phyloP scores from a whole-genome alignment of 2,113 vertebrate genomes.

The Oryzias curvinotus region DNA sequence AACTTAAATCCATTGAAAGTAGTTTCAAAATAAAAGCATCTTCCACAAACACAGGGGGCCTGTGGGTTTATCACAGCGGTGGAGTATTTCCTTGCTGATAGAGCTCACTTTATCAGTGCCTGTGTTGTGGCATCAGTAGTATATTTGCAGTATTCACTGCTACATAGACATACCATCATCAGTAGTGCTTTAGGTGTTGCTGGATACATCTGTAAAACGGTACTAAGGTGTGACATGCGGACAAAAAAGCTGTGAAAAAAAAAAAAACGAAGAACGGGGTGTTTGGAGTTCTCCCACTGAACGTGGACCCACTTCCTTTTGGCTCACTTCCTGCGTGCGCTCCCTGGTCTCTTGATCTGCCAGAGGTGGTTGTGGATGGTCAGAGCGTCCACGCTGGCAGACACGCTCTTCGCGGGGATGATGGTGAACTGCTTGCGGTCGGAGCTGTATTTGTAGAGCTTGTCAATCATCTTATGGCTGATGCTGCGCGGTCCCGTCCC shows the following conservation, averaged over 20 bases:
- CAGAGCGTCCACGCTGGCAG: conserved; percentile 92
- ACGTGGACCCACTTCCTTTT: too few species aligned
- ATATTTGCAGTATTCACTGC: conserved; percentile 12
- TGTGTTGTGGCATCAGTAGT: conserved; percentile 34
- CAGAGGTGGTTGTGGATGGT: conserved; percentile 95
- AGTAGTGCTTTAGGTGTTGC: conserved; percentile 48
- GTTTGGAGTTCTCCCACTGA: conserved; percentile 16
- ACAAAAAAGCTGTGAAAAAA: conserved; percentile 44
- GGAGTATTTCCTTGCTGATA: conserved; percentile 38
- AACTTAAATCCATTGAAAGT: conserved; percentile 33
- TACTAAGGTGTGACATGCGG: conserved; percentile 73
- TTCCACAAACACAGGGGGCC: conserved; percentile 28
- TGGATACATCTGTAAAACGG: conserved; percentile 45
- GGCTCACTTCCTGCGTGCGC: conserved; percentile 84
- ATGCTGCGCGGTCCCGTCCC: conserved; percentile 90
- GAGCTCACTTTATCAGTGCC: conserved; percentile 22
- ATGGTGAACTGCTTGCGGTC: conserved; percentile 95
- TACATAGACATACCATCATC: conserved; percentile 26
- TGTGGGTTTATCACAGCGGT: conserved; percentile 44
- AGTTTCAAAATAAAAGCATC: conserved; percentile 45
- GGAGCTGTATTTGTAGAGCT: conserved; percentile 95
- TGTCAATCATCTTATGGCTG: conserved; percentile 94
- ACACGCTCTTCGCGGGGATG: conserved; percentile 95
- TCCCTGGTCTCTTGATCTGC: conserved; percentile 89
- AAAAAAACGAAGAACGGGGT: conserved; percentile 22